phyloP scores from a whole-genome alignment of 2,888 invertebrate genomes.

The Agrotis ipsilon region DNA sequence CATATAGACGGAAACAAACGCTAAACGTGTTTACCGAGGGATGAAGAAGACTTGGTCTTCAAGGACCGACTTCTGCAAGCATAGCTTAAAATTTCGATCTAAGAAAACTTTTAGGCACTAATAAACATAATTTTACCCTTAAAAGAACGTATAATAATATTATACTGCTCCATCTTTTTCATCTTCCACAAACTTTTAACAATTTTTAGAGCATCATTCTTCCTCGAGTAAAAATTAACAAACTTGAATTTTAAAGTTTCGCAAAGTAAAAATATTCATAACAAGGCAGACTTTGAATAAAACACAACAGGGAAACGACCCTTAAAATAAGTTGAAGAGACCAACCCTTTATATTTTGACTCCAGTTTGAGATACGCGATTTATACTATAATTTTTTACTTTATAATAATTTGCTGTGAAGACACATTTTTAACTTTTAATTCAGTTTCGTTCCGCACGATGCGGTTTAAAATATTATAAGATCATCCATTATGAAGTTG shows the following conservation, averaged over 20 bases:
- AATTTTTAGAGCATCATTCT: constrained; percentile 35
- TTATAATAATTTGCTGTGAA: not conserved
- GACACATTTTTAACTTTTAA: too few relatives aligned
- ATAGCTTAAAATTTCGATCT: not conserved
- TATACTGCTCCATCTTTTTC: constrained; percentile 22
- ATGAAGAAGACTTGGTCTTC: too few relatives aligned
- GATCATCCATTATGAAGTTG: too few relatives aligned
- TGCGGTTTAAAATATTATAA: too few relatives aligned
- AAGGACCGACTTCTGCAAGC: not conserved
- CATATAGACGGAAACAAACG: too few relatives aligned
- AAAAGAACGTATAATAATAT: not conserved
- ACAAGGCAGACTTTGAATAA: constrained; percentile 58
- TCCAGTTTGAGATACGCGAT: constrained; percentile 12
- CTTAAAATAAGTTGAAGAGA: constrained; percentile 43
- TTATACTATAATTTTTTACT: not conserved
- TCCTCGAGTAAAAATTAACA: constrained; percentile 36
- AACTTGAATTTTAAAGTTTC: constrained; percentile 56
- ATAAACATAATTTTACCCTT: not conserved
- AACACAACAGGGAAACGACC: constrained; percentile 52
- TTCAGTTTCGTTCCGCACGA: too few relatives aligned
- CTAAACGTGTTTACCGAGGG: too few relatives aligned
- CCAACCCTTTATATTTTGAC: constrained; percentile 35
- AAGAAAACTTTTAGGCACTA: not conserved
- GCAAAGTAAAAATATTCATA: constrained; percentile 59
- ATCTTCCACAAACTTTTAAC: constrained; percentile 21